Evolutionary conservation across 2,797 vertebrate species (phyloP).

Genomic region (Characodon lateralis): DNA sequence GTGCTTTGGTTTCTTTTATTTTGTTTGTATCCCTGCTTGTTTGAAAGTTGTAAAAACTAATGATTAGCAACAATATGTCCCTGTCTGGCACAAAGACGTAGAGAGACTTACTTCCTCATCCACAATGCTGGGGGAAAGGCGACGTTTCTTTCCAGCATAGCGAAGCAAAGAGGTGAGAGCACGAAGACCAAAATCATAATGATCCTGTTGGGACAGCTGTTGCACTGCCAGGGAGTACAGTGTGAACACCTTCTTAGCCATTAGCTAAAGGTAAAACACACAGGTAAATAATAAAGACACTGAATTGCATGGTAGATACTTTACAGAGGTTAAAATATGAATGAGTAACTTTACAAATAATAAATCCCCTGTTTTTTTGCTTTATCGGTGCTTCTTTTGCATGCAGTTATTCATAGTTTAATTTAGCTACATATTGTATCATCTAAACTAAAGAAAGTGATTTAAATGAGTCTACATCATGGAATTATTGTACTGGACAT

Average conservation of each 20-base stretch:
- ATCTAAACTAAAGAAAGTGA: background rate
- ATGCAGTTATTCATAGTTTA: background rate
- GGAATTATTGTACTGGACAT: background rate
- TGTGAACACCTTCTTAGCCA: conserved; percentile 91
- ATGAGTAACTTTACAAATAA: background rate
- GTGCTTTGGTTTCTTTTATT: background rate
- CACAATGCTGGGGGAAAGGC: conserved; percentile 70
- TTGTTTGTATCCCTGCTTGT: background rate
- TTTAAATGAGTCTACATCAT: background rate
- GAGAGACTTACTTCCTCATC: conserved; percentile 85
- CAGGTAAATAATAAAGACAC: background rate
- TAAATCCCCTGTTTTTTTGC: background rate
- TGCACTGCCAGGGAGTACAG: conserved; percentile 89
- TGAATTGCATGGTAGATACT: background rate
- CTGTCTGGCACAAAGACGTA: background rate
- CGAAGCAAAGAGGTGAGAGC: conserved; percentile 90
- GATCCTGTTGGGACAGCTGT: conserved; percentile 92
- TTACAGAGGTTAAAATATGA: background rate
- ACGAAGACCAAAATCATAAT: conserved; percentile 92
- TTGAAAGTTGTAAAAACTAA: background rate
- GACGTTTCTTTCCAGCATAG: conserved; percentile 87
- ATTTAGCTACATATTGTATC: background rate
- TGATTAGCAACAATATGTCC: background rate
- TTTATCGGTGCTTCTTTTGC: background rate
- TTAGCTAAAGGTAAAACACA: conserved; percentile 68